phyloP scores from a whole-genome alignment of 2,113 vertebrate species.

The Nibea coibor region DNA sequence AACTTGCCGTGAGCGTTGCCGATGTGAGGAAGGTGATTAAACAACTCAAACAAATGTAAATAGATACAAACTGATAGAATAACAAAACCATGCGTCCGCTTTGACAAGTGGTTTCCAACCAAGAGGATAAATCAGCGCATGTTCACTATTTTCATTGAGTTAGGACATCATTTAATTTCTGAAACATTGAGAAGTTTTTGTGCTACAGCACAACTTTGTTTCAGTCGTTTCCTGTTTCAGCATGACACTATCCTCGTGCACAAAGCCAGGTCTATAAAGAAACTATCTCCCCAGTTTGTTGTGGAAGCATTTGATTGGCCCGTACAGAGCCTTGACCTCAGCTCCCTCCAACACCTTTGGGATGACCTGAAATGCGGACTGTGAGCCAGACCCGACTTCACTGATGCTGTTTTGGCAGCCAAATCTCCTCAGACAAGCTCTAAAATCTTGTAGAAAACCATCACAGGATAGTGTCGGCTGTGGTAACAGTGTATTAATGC shows the following conservation, averaged over 20 bases:
- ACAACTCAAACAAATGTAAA: neutral
- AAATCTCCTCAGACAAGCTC: neutral
- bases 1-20: neutral
- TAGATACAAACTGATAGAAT: too few species aligned
- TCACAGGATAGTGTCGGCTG: neutral
- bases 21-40: neutral
- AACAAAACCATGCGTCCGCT: too few species aligned
- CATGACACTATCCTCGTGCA: neutral
- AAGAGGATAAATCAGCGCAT: neutral
- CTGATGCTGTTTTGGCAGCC: neutral
- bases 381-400: neutral
- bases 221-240: neutral
- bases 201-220: neutral
- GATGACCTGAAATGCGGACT: neutral
- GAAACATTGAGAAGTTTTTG: neutral
- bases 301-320: neutral
- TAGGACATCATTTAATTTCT: neutral
- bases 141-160: neutral
- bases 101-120: too few species aligned
- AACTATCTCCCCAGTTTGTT: neutral
- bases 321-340: neutral
- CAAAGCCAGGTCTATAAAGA: neutral
- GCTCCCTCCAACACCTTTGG: neutral
- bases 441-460: neutral
- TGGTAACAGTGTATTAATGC: neutral